Base-by-base conservation (phyloP, 2,888 invertebrate species). In the Cephalotes varians region DNA sequence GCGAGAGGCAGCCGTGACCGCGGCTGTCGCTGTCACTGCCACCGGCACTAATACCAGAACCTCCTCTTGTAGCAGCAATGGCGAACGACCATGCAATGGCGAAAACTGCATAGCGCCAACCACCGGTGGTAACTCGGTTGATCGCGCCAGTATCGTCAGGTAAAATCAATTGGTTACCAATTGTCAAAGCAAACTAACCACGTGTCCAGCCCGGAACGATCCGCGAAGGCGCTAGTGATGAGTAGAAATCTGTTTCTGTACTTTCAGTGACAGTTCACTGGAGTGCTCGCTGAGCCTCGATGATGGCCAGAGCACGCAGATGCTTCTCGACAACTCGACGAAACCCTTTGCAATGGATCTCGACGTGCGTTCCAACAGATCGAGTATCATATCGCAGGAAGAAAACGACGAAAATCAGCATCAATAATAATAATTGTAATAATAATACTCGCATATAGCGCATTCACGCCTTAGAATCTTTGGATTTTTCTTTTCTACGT, bases 271-370 rank as follows among this genome's bases (percentile, higher is more conserved):
- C 93, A 94, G 96, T 88, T 96, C 97, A 73, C 94, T 95, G 90
- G 96, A 96, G 92, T 95, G 95, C 92, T 96, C 96, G 92, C 94
- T 95, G 92, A 95, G 95, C 87, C 92, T 94, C 90, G 95, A 95
- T 83, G 95, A 93, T 88, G 85, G 60, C 74, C 85, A 64, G 28
- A 90, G 90, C 15, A 88, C 90, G 65, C 92, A 93, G 69, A 92
- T 91, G 84, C 93, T 95, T 44, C 93, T 94, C 84, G 83, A 86
- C 47, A 95, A 95, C 81, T 93, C 95, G 80, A 94, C 94, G 92
- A 95, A 95, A 90, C 96, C 96, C 58, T 96, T 96, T 94, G 95
- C 95, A 74, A 96, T 96, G 94, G 96, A 96, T 93, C 95, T 96
- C 90, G 96, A 96, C 91, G 94, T 96, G 81, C 95, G 95, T 85